phyloP scores from a whole-genome alignment of 2,888 invertebrate genomes.

The Tachina grossa region DNA sequence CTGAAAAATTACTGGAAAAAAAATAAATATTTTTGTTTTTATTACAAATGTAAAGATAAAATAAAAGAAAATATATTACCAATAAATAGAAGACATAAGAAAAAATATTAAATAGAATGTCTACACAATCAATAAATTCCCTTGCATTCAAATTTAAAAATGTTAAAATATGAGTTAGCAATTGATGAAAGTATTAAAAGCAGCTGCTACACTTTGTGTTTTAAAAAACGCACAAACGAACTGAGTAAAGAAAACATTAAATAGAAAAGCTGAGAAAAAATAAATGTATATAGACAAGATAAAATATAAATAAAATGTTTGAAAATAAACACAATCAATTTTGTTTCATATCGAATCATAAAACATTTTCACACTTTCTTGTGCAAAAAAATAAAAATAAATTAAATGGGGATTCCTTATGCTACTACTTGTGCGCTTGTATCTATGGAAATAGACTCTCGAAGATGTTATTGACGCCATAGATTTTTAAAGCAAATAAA shows the following conservation, averaged over 20 bases:
- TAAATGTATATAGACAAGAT: conserved; percentile 20
- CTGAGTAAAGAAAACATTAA: neutral
- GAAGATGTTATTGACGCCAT: conserved; percentile 51
- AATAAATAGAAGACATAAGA: neutral
- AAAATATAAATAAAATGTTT: conserved; percentile 55
- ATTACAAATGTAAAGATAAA: too few species aligned
- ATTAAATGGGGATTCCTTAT: neutral
- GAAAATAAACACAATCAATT: conserved; percentile 64
- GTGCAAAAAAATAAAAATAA: neutral
- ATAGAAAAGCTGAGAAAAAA: neutral
- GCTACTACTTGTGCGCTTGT: neutral
- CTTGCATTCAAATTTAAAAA: conserved; percentile 1
- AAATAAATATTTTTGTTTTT: too few species aligned
- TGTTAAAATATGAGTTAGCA: conserved; percentile 28
- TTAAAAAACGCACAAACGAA: conserved; percentile 7
- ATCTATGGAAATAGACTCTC: conserved; percentile 2
- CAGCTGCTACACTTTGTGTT: conserved; percentile 47
- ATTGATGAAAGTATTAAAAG: conserved; percentile 43
- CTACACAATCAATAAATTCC: neutral
- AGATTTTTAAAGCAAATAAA: conserved; percentile 64
- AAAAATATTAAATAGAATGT: too few species aligned
- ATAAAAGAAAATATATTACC: neutral
- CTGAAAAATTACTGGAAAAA: too few species aligned
- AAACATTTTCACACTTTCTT: conserved; percentile 22
- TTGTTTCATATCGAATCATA: conserved; percentile 50